phyloP scores from a whole-genome alignment of 2,113 vertebrate genomes.

The Siphamia tubifer region DNA sequence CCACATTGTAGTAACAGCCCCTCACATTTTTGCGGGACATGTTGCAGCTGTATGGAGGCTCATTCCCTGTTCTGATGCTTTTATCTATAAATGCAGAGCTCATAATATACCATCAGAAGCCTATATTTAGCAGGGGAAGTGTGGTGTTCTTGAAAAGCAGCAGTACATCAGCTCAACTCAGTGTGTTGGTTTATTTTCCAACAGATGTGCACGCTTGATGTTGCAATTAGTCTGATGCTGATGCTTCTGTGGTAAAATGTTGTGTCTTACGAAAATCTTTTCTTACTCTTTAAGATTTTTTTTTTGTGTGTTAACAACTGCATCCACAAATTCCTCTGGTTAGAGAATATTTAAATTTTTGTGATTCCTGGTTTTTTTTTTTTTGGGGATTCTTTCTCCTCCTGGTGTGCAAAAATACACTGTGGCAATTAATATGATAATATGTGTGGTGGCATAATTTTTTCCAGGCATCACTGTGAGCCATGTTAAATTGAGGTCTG shows the following conservation, averaged over 20 bases:
- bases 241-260: background rate
- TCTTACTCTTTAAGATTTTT: background rate
- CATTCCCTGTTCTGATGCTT: background rate
- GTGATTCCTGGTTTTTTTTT: constrained; percentile 36
- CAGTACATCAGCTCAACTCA: background rate
- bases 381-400: constrained; percentile 39
- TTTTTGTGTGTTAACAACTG: constrained; percentile 9
- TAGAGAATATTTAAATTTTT: constrained; percentile 46
- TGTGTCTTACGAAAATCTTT: constrained; percentile 2
- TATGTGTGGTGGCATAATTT: constrained; percentile 51
- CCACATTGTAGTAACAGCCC: constrained; percentile 44
- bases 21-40: constrained; percentile 51
- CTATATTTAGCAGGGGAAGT: background rate
- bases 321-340: constrained; percentile 65
- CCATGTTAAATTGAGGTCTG: constrained; percentile 64
- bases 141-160: constrained; percentile 21
- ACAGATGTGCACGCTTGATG: constrained; percentile 23
- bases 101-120: constrained; percentile 7
- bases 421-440: constrained; percentile 74
- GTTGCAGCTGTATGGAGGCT: constrained; percentile 37
- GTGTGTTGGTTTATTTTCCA: background rate
- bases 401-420: constrained; percentile 49
- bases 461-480: constrained; percentile 63
- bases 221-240: background rate
- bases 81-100: constrained; percentile 21